Evolutionary conservation across 53 echinoderm and acorn worm species (phyloP).

Genomic region (Patiria pectinifera): DNA sequence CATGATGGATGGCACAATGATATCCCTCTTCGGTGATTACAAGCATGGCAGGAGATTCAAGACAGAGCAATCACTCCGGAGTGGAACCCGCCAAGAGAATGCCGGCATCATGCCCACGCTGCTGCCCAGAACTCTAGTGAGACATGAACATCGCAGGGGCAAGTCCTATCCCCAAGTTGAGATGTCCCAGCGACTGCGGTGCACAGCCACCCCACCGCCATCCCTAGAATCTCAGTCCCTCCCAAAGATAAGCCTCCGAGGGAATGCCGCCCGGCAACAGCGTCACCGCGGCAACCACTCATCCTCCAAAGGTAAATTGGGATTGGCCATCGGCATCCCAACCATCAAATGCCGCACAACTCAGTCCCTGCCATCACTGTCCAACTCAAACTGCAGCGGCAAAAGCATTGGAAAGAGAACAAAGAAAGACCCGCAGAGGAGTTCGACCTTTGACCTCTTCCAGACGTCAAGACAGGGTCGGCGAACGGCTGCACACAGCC

Average conservation of each 20-base stretch:
- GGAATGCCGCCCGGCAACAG: constrained; percentile 10
- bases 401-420: neutral
- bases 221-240: constrained; percentile 51
- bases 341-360: constrained; percentile 30
- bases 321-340: neutral
- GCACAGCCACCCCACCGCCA: constrained; percentile 45
- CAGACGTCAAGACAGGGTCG: constrained; percentile 5
- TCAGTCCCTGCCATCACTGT: constrained; percentile 47
- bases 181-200: constrained; percentile 19
- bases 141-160: neutral
- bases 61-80: neutral
- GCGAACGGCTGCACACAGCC: constrained; percentile 33
- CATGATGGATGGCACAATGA: constrained; percentile 20
- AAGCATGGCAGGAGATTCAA: constrained; percentile 31
- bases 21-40: constrained; percentile 20
- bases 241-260: constrained; percentile 32
- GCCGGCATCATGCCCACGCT: constrained; percentile 2
- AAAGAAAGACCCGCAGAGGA: neutral
- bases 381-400: neutral
- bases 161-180: constrained; percentile 23
- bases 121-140: neutral
- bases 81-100: neutral
- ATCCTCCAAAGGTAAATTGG: neutral
- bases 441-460: constrained; percentile 39
- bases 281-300: constrained; percentile 3